Conservation (phyloP, 2,113 vertebrate species). For the Xenopus tropicalis region DNA sequence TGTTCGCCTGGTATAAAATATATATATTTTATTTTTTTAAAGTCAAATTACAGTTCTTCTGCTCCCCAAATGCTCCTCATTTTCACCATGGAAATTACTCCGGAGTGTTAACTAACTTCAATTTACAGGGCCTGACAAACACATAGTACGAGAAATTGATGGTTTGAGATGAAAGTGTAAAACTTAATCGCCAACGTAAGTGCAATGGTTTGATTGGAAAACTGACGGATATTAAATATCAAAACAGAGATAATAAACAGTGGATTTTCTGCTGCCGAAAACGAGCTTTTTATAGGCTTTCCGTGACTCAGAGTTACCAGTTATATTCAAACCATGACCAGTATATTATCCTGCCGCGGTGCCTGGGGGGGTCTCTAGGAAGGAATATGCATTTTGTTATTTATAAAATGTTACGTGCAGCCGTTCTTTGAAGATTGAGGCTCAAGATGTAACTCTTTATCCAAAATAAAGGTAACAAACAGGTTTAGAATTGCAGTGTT, state of each 20-base stretch:
- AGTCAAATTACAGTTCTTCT: constrained; percentile 61
- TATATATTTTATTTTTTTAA: constrained; percentile 45
- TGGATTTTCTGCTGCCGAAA: background rate
- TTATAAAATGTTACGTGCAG: no score
- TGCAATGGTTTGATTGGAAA: constrained; percentile 72
- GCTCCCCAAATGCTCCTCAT: constrained; percentile 81
- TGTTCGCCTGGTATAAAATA: constrained; percentile 78
- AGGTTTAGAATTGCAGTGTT: no score
- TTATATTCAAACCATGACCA: constrained; percentile 14
- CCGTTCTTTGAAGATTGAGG: no score
- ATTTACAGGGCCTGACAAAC: constrained; percentile 83
- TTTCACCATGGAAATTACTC: constrained; percentile 83
- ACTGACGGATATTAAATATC: constrained; percentile 49
- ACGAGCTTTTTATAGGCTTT: constrained; percentile 4
- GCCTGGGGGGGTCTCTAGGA: no score
- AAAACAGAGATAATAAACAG: background rate
- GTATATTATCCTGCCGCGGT: no score
- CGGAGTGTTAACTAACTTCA: constrained; percentile 91
- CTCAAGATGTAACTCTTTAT: no score
- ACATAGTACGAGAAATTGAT: constrained; percentile 73
- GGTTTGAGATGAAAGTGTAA: constrained; percentile 79
- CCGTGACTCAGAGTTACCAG: constrained; percentile 44
- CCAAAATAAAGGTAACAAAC: no score
- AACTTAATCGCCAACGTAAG: constrained; percentile 73
- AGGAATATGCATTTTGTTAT: no score